Evolutionary conservation across 2,797 vertebrate genomes (phyloP).

Genomic region (Garrulus glandarius): DNA sequence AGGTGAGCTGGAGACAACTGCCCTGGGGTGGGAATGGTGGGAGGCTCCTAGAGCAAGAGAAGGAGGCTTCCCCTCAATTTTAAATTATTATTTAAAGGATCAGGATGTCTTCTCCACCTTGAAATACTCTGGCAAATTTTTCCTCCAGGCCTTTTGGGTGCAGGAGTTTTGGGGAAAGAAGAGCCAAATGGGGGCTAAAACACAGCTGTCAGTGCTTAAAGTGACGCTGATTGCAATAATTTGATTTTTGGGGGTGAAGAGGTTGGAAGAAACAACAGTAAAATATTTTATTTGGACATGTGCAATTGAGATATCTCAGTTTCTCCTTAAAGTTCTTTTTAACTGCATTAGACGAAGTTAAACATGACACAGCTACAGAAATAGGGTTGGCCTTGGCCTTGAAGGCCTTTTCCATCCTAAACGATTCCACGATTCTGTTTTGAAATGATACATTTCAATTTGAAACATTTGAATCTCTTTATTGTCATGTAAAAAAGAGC

Average conservation of each 20-base stretch:
- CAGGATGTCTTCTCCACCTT: rapidly evolving
- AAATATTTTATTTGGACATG: neutral
- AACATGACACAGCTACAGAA: neutral
- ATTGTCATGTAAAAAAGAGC: neutral
- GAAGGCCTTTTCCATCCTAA: neutral
- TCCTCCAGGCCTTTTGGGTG: neutral
- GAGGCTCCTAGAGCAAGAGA: neutral
- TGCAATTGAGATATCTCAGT: neutral
- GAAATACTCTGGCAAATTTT: neutral
- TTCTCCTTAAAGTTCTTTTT: neutral
- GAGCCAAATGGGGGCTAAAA: neutral
- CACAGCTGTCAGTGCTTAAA: neutral
- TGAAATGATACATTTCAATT: neutral
- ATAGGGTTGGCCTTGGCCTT: neutral
- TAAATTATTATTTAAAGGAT: neutral
- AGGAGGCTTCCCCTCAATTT: neutral
- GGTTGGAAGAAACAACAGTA: neutral
- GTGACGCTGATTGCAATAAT: neutral
- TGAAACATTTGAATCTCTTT: neutral
- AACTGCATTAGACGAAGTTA: neutral
- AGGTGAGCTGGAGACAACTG: neutral
- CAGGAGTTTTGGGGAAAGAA: neutral
- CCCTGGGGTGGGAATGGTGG: neutral
- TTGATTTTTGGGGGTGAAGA: neutral
- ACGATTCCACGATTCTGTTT: neutral